Conservation (phyloP, 2,888 invertebrate genomes). For the Pachycephus smyrnensis region DNA sequence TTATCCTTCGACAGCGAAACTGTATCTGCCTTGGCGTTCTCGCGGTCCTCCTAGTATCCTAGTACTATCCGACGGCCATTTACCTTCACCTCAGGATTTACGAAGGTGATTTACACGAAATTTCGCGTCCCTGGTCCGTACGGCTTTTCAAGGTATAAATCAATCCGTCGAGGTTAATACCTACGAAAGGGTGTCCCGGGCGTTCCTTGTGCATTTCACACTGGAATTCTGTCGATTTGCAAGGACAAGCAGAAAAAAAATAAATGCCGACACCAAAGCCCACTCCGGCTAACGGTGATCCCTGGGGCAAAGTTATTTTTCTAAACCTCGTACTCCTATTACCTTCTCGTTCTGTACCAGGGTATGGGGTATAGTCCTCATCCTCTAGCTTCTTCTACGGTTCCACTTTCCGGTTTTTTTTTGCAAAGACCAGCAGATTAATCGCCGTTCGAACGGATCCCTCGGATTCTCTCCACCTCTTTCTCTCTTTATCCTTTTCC, state of each 20-base stretch:
- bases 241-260: neutral
- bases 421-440: neutral
- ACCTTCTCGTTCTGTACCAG: neutral
- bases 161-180: neutral
- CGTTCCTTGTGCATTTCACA: neutral
- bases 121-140: neutral
- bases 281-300: neutral
- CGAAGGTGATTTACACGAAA: neutral
- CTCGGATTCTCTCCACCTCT: neutral
- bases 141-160: neutral
- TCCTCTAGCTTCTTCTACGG: neutral
- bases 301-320: constrained; percentile 8
- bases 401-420: neutral
- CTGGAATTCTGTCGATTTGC: neutral
- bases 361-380: neutral
- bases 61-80: neutral
- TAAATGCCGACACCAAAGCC: neutral
- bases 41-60: neutral
- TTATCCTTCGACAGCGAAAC: neutral
- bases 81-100: neutral
- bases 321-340: neutral
- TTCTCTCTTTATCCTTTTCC: neutral
- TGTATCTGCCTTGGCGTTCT: neutral
- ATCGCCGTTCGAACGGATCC: neutral
- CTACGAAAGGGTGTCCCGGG: neutral